Conservation (phyloP, 2,888 invertebrate species). For the Pasiphila rectangulata region DNA sequence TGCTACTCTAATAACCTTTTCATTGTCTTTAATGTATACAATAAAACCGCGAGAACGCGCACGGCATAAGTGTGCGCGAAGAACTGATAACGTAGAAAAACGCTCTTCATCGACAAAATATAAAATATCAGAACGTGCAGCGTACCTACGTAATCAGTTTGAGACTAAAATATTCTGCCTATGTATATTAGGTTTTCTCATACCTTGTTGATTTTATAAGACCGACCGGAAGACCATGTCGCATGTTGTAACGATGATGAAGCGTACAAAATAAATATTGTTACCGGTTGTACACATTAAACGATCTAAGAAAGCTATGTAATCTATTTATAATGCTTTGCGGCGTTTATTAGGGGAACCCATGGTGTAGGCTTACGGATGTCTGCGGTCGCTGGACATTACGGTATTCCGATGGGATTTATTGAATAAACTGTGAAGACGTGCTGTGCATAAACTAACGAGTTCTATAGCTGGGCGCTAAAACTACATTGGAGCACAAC, state of each 20-base stretch:
- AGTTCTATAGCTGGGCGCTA: too few species aligned
- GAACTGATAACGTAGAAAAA: too few species aligned
- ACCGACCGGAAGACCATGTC: constrained; percentile 1
- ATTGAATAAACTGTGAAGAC: constrained; percentile 18
- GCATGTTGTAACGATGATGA: constrained; percentile 13
- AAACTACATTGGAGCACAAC: too few species aligned
- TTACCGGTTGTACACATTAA: constrained; percentile 8
- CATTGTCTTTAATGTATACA: too few species aligned
- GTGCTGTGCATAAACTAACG: not conserved
- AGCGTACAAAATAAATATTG: constrained; percentile 4
- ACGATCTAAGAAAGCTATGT: constrained; percentile 17
- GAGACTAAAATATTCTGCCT: too few species aligned
- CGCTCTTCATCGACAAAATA: too few species aligned
- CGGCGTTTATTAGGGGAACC: constrained; percentile 16
- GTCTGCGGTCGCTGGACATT: constrained; percentile 24
- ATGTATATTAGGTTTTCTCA: not conserved
- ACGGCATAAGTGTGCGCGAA: too few species aligned
- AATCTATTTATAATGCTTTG: constrained; percentile 31
- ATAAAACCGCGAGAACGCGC: too few species aligned
- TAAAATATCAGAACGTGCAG: too few species aligned
- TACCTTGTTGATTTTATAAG: not conserved
- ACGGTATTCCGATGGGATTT: constrained; percentile 18
- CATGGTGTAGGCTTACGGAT: constrained; percentile 22
- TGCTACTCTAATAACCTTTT: too few species aligned
- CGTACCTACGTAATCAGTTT: too few species aligned